These are phyloP conservation scores for Protonibea diacanthus DNA, from an alignment of 2,797 vertebrate species.

Conservation along the genomic window DNA sequence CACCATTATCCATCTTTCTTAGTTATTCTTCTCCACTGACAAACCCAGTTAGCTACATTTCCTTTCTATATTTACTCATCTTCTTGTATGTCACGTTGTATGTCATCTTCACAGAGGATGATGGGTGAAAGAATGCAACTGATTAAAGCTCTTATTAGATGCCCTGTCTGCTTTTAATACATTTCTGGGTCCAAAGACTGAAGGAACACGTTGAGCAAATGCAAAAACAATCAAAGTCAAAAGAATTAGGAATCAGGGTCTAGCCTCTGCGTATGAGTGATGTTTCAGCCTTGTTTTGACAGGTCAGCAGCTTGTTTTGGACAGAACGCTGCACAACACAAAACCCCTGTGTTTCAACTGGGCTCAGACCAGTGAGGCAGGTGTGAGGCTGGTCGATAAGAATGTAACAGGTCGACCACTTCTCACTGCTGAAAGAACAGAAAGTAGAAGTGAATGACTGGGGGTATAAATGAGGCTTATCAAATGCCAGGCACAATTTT, in stretches of 20 bases:
- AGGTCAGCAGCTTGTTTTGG: constrained; percentile 37
- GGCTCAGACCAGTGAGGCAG: constrained; percentile 56
- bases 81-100: constrained; percentile 35
- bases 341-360: constrained; percentile 30
- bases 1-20: constrained; percentile 51
- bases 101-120: constrained; percentile 46
- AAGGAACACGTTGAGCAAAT: constrained; percentile 17
- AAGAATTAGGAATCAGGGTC: constrained; percentile 11
- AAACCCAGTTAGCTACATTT: constrained; percentile 51
- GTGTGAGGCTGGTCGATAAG: constrained; percentile 59
- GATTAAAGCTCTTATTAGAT: constrained; percentile 34
- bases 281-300: constrained; percentile 59
- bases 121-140: neutral
- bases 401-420: constrained; percentile 39
- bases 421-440: constrained; percentile 27
- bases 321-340: constrained; percentile 20
- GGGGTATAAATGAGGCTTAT: constrained; percentile 73
- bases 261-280: constrained; percentile 49
- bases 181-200: constrained; percentile 48
- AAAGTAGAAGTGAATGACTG: constrained; percentile 50
- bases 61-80: constrained; percentile 42
- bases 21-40: constrained; percentile 26
- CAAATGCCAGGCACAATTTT: constrained; percentile 66
- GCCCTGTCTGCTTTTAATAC: constrained; percentile 56
- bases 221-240: constrained; percentile 40